Evolutionary conservation across 2,113 vertebrate species (phyloP).

Genomic region (Crotalus viridis): DNA sequence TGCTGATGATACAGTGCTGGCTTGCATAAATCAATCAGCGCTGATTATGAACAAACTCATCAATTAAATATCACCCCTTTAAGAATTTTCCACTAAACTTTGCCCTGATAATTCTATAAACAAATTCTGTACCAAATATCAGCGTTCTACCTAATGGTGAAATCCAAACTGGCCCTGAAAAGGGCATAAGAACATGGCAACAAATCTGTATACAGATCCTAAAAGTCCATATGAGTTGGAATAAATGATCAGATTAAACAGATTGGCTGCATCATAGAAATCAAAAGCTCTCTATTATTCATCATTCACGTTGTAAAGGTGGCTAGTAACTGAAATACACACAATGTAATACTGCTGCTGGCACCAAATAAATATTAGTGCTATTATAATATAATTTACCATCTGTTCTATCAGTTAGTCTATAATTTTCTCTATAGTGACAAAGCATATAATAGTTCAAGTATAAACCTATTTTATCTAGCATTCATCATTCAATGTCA

Average conservation of each 20-base stretch:
- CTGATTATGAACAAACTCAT: constrained; percentile 38
- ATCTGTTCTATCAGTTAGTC: not conserved
- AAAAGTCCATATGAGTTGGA: not conserved
- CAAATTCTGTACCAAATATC: not conserved
- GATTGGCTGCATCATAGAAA: not conserved
- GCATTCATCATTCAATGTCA: constrained; percentile 21
- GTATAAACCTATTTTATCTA: accelerated
- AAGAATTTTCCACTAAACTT: constrained; percentile 20
- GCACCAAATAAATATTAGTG: constrained; percentile 24
- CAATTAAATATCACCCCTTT: constrained; percentile 29
- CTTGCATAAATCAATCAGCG: constrained; percentile 45
- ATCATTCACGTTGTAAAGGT: not conserved
- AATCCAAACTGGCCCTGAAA: not conserved
- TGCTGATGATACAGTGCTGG: constrained; percentile 32
- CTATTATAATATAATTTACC: constrained; percentile 18
- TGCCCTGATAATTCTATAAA: constrained; percentile 37
- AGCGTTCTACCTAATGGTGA: not conserved
- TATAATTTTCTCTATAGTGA: constrained; percentile 19
- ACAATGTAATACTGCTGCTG: not conserved
- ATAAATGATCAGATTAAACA: not conserved
- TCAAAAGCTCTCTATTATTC: not conserved
- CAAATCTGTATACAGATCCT: not conserved
- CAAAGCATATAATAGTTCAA: not conserved
- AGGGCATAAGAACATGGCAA: not conserved
- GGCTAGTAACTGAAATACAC: not conserved